Conservation (phyloP, 2,113 vertebrate genomes). For the Numida meleagris region DNA sequence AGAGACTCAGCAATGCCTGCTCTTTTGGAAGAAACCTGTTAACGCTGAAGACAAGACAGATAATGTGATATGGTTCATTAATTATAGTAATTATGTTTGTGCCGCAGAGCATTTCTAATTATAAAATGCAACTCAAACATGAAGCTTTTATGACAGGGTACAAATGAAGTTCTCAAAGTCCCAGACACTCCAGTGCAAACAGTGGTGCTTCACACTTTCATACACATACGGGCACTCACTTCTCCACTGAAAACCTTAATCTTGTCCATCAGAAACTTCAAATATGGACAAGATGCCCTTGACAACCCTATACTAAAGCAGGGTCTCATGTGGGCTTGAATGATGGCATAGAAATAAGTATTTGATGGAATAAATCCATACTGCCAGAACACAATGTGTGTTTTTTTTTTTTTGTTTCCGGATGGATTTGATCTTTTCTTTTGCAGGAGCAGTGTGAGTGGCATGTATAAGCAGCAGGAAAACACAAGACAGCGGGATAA, state of each 20-base stretch:
- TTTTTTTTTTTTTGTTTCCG: neutral
- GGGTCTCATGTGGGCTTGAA: neutral
- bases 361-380: neutral
- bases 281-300: neutral
- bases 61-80: rapidly evolving
- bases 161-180: rapidly evolving
- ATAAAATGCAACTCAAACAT: neutral
- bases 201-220: neutral
- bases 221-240: rapidly evolving
- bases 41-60: neutral
- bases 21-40: neutral
- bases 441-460: neutral
- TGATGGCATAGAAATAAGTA: neutral
- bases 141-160: neutral
- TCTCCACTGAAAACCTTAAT: neutral
- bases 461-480: neutral
- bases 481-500: neutral
- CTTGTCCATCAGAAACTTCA: neutral
- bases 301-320: neutral
- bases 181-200: neutral
- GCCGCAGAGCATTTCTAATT: neutral
- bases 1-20: rapidly evolving
- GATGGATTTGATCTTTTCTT: neutral
- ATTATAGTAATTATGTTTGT: neutral
- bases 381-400: neutral